Evolutionary conservation across 2,888 invertebrate genomes (phyloP).

Genomic region (Abscondita cerata): DNA sequence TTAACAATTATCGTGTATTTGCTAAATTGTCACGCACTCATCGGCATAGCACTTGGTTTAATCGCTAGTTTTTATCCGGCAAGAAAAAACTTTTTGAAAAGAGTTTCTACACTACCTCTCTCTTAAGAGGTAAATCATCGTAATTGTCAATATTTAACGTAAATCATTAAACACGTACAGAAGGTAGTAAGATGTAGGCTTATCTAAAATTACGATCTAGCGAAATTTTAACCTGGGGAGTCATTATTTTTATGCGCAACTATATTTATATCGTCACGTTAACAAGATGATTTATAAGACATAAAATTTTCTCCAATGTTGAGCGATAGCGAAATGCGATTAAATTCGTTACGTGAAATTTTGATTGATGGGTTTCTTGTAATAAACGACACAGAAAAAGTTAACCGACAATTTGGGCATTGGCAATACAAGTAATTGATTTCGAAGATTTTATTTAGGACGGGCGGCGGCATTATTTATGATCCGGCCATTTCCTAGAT

Average conservation of each 20-base stretch:
- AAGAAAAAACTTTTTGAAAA: too few species aligned
- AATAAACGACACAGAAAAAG: not conserved
- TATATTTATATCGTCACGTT: slow-evolving; percentile 12
- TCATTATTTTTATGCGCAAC: slow-evolving; percentile 27
- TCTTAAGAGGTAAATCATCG: slow-evolving; percentile 52
- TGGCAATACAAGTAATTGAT: slow-evolving; percentile 49
- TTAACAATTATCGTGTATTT: slow-evolving; percentile 37
- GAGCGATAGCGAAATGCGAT: slow-evolving; percentile 6
- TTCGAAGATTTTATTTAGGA: slow-evolving; percentile 53
- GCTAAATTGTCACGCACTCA: too few species aligned
- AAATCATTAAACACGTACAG: slow-evolving; percentile 44
- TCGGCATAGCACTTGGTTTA: not conserved
- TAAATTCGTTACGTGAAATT: not conserved
- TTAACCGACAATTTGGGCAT: slow-evolving; percentile 11
- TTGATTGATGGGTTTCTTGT: slow-evolving; percentile 5
- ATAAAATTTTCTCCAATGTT: slow-evolving; percentile 5
- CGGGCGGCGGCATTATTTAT: slow-evolving; percentile 54
- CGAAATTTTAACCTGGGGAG: slow-evolving; percentile 32
- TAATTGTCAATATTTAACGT: slow-evolving; percentile 45
- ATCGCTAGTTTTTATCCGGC: too few species aligned
- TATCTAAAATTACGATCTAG: slow-evolving; percentile 48
- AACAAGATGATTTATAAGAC: slow-evolving; percentile 8
- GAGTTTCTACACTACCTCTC: slow-evolving; percentile 47
- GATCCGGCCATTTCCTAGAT: slow-evolving; percentile 54
- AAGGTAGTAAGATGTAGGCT: slow-evolving; percentile 20